These are phyloP conservation scores for Tolypeutes matacus DNA, from an alignment of 2,797 vertebrate genomes.

Conservation along the genomic window DNA sequence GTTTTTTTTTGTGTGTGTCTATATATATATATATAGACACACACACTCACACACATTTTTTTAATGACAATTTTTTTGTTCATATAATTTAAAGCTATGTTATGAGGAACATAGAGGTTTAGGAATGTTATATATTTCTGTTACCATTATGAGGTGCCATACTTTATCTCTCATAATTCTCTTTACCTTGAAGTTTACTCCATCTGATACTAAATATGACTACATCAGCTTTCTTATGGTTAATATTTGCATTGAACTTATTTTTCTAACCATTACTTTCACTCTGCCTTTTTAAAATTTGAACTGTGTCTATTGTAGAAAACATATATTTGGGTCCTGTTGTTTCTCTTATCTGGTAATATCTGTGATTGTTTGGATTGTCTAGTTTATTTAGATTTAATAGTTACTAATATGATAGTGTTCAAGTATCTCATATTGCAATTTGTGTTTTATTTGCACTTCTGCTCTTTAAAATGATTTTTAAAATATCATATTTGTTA, in stretches of 20 bases:
- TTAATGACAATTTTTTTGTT: background rate
- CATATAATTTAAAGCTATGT: background rate
- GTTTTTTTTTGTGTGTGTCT: background rate
- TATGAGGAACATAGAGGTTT: background rate
- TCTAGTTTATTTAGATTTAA: background rate
- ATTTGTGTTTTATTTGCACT: background rate
- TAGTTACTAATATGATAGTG: background rate
- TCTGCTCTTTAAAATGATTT: background rate
- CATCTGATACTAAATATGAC: background rate
- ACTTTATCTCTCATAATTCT: background rate
- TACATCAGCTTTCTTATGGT: background rate
- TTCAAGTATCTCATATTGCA: background rate
- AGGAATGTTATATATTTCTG: background rate
- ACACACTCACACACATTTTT: background rate
- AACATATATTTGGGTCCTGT: background rate
- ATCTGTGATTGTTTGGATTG: background rate
- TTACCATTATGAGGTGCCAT: background rate
- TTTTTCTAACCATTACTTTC: background rate
- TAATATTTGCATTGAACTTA: background rate
- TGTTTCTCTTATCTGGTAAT: background rate
- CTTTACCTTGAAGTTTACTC: background rate
- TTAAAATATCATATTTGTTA: background rate
- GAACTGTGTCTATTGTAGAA: background rate
- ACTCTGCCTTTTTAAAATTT: background rate
- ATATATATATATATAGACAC: background rate